Conservation (phyloP, 2,797 vertebrate genomes). For the Gambusia yucatana region DNA sequence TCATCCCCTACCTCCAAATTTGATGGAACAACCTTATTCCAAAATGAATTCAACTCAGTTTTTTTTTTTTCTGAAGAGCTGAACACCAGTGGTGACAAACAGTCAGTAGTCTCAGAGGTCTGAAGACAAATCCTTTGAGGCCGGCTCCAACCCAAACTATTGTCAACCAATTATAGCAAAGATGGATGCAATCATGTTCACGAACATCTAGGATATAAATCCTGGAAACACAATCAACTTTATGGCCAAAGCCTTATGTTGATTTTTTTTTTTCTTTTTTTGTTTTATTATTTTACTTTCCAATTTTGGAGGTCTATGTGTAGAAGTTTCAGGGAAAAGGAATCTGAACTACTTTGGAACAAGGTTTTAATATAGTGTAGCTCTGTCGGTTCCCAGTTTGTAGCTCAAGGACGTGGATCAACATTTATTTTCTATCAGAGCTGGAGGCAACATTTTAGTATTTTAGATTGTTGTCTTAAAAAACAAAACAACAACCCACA, state of each 20-base stretch:
- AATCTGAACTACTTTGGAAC: neutral
- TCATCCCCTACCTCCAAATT: neutral
- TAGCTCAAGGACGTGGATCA: neutral
- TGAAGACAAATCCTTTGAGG: neutral
- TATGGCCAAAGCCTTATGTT: neutral
- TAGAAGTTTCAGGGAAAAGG: neutral
- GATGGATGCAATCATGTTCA: neutral
- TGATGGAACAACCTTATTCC: no score
- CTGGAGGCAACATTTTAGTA: neutral
- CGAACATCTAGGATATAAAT: neutral
- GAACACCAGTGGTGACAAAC: neutral
- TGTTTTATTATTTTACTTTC: neutral
- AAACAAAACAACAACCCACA: neutral
- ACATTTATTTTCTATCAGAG: neutral
- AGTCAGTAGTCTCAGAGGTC: neutral
- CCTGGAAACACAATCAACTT: neutral
- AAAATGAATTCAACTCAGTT: no score
- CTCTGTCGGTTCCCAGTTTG: neutral
- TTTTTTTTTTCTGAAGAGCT: no score
- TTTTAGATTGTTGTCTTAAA: neutral
- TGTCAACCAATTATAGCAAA: neutral
- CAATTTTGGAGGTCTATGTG: neutral
- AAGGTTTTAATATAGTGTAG: neutral
- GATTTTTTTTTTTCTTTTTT: neutral
- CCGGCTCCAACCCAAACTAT: neutral